Conservation (phyloP, 2,113 vertebrate genomes). For the Turdus rufiventris region DNA sequence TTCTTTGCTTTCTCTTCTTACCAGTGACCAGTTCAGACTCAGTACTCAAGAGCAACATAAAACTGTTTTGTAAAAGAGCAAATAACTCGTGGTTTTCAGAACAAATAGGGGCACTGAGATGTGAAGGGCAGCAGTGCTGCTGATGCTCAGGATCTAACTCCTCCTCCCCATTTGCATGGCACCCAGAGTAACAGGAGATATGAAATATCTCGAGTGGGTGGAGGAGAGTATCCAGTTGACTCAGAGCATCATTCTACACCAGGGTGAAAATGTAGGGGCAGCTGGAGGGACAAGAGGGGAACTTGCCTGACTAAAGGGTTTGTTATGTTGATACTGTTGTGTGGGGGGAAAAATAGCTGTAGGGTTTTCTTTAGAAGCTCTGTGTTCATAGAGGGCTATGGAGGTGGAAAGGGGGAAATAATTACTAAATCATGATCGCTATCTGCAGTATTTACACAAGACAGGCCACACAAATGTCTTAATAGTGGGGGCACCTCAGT, state of each 20-base stretch:
- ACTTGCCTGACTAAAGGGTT: neutral
- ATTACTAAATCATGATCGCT: neutral
- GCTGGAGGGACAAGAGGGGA: neutral
- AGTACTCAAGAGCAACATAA: neutral
- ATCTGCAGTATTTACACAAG: constrained; percentile 12
- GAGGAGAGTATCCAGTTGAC: constrained; percentile 29
- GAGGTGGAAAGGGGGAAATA: constrained; percentile 8
- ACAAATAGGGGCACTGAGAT: neutral
- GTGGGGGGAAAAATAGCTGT: neutral
- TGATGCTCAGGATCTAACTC: neutral
- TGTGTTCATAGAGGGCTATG: neutral
- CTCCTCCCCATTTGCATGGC: constrained; percentile 7
- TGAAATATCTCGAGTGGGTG: neutral
- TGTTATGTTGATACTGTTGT: neutral
- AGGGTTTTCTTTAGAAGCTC: constrained; percentile 43
- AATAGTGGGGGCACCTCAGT: neutral
- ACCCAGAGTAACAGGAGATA: neutral
- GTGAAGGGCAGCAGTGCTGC: neutral
- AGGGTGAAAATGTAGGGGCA: constrained; percentile 21
- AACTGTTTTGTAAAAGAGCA: neutral
- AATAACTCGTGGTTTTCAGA: neutral
- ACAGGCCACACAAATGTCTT: constrained; percentile 22
- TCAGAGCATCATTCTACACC: constrained; percentile 19
- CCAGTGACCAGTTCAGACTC: neutral
- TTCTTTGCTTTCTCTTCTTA: neutral